Evolutionary conservation across 1,140 invertebrate genomes (phyloP).

Genomic region (Bombyx mori): ASM3026992v2 NC_085109.1:1621501-1622000

Average conservation of each 20-base stretch:
- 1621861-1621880: not conserved
- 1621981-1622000: too few relatives aligned
- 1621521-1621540: constrained; percentile 20
- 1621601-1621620: constrained; percentile 60
- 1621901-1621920: too few relatives aligned
- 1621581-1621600: constrained; percentile 18
- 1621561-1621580: constrained; percentile 37
- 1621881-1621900: not conserved
- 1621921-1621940: too few relatives aligned
- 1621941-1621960: too few relatives aligned
- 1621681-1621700: constrained; percentile 10
- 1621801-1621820: constrained; percentile 1
- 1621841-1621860: constrained; percentile 1
- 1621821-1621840: not conserved
- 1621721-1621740: constrained; percentile 18
- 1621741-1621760: constrained; percentile 15
- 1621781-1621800: not conserved
- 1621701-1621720: constrained; percentile 8
- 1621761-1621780: constrained; percentile 4
- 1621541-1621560: constrained; percentile 27
- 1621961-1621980: too few relatives aligned
- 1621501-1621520: constrained; percentile 23
- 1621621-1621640: constrained; percentile 49
- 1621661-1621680: constrained; percentile 8
- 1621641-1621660: constrained; percentile 45